Base-by-base conservation (phyloP, 2,797 vertebrate genomes). In the Siniperca obscura region DNA sequence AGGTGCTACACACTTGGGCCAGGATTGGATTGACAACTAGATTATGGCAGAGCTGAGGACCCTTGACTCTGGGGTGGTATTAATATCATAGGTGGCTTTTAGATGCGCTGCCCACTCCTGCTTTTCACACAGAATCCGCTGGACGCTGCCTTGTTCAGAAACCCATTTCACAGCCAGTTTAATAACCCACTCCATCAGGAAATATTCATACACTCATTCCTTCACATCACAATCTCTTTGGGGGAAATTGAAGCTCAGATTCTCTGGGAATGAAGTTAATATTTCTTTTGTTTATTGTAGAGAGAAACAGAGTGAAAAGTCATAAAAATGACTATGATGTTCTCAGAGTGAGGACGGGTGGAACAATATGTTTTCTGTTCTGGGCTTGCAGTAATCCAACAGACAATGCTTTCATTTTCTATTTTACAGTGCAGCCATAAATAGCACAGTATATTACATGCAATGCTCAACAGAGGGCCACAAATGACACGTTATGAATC, bases 141-240 rank as follows among this genome's bases (percentile, higher is more conserved):
- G 78, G 76, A 86, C 56, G 25, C 74, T 60, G 67, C 22, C 70
- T 76, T 71, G 73, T 73, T 87, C 84, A 74, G 64, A 89, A 89
- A 87, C 61, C 80, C 78, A 93, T 94, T 93, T 93, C 89, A 92
- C 89, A 92, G 91, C 86, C 89, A 89, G 89, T 93, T 93, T 89
- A 92, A 90, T 88, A 87, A 56, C 70, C 76, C 68, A 68, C 81
- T 90, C 80, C 73, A 60, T 27, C 50, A 81, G 85, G 78, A 89
- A 83, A 87, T 86, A 89, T 89, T 90, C 91, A 85, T 78, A 70
- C n/a, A 46, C 74, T 82, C 52, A 34, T 84, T 79, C 78, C 46
- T 87, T 79, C 65, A 56, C 76, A 69, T 3, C 50, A 52, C 87
- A 82, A 59, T 87, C 67, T 87, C 82, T 86, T 84, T 30, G 2